phyloP scores from a whole-genome alignment of 2,888 invertebrate species.

The Habroteleia sp. region DNA sequence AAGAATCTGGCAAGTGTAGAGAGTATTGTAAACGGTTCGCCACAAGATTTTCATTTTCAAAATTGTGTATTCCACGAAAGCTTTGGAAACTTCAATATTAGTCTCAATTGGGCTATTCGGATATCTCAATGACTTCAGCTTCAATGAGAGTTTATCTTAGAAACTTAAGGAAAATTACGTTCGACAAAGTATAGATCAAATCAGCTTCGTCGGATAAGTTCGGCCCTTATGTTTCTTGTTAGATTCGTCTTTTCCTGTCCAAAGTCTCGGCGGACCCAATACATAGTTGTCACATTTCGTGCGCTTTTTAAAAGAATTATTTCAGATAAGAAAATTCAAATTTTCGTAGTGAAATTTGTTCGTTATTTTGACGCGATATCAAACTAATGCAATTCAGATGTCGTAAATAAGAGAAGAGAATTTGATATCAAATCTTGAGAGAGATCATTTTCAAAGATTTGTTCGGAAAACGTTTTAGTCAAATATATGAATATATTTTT shows the following conservation, averaged over 20 bases:
- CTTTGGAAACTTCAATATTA: conserved; percentile 59
- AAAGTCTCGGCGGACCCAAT: conserved; percentile 32
- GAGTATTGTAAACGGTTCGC: conserved; percentile 27
- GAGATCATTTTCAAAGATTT: no score
- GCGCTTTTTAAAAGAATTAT: no score
- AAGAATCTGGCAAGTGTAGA: conserved; percentile 1
- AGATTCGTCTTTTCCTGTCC: conserved; percentile 46
- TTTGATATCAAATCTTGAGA: no score
- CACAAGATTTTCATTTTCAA: conserved; percentile 47
- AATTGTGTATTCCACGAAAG: conserved; percentile 50
- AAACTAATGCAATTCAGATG: no score
- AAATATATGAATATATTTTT: no score
- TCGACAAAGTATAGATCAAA: conserved; percentile 51
- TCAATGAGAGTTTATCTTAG: conserved; percentile 62
- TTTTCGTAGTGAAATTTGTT: no score
- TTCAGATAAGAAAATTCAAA: no score
- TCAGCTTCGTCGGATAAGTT: conserved; percentile 51
- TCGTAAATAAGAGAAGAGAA: no score
- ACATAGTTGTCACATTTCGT: conserved; percentile 23
- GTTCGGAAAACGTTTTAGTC: no score
- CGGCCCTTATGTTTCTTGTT: conserved; percentile 36
- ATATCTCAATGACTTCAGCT: conserved; percentile 55
- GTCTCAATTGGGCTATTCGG: conserved; percentile 58
- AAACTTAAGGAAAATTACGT: conserved; percentile 60
- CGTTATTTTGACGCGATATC: no score